Evolutionary conservation across 2,797 vertebrate species (phyloP).

Genomic region (Amblyraja radiata): DNA sequence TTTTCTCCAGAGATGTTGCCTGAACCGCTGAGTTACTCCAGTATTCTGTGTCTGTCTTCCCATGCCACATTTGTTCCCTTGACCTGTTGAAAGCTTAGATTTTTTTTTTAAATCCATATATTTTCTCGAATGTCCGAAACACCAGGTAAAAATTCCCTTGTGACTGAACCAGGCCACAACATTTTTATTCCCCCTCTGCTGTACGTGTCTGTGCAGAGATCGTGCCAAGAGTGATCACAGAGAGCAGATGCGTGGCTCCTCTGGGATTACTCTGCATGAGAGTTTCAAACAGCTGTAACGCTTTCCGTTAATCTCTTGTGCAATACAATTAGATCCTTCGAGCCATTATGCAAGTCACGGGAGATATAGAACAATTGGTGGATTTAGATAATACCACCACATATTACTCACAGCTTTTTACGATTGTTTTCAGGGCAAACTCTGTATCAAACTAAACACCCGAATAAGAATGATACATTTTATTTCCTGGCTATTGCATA

Average conservation of each 20-base stretch:
- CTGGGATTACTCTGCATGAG: background rate
- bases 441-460: background rate
- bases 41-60: too few species aligned
- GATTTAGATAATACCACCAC: background rate
- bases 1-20: too few species aligned
- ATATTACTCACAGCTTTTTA: background rate
- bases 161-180: background rate
- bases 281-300: background rate
- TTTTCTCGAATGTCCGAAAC: background rate
- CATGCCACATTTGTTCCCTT: too few species aligned
- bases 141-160: background rate
- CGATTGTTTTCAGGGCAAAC: background rate
- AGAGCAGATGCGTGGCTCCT: background rate
- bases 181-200: background rate
- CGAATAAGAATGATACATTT: background rate
- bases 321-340: background rate
- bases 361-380: background rate
- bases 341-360: background rate
- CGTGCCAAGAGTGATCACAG: background rate
- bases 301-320: background rate
- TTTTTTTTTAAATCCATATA: background rate
- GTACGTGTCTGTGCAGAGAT: background rate
- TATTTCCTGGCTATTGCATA: background rate
- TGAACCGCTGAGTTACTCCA: too few species aligned
- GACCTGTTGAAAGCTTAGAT: background rate